Evolutionary conservation across 2,113 vertebrate genomes (phyloP).

Genomic region (Callipepla californica): DNA sequence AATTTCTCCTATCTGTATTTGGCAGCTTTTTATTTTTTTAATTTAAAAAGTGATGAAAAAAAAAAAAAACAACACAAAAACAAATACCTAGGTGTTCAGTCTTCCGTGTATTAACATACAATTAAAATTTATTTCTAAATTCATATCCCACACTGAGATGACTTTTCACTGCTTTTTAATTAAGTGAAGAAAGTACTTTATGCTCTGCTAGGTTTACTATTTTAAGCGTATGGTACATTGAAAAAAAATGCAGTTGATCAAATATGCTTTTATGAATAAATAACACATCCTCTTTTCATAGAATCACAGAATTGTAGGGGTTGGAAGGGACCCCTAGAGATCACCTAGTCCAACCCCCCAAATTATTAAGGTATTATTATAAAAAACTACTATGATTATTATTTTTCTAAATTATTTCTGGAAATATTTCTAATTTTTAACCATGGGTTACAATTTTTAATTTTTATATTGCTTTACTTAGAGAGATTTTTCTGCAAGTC

Average conservation of each 20-base stretch:
- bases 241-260: not conserved
- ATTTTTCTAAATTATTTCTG: not conserved
- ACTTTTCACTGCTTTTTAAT: not conserved
- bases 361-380: too few relatives aligned
- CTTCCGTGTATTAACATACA: not conserved
- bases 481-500: not conserved
- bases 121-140: not conserved
- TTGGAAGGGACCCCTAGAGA: too few relatives aligned
- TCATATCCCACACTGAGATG: not conserved
- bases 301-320: too few relatives aligned
- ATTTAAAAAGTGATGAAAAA: not conserved
- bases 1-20: not conserved
- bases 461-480: not conserved
- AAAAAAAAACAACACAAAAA: fast-evolving
- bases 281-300: too few relatives aligned
- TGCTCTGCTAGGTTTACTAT: not conserved
- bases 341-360: too few relatives aligned
- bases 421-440: not conserved
- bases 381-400: too few relatives aligned
- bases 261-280: not conserved
- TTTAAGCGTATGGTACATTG: not conserved
- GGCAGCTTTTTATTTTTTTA: not conserved
- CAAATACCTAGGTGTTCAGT: fast-evolving
- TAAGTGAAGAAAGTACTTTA: not conserved
- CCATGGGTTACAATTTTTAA: not conserved